A percentile compares a stretch with the other conserved stretches of the same genome.
phyloP scores from a whole-genome alignment of 1,140 invertebrate species.

The Xylocopa sonorina region DNA sequence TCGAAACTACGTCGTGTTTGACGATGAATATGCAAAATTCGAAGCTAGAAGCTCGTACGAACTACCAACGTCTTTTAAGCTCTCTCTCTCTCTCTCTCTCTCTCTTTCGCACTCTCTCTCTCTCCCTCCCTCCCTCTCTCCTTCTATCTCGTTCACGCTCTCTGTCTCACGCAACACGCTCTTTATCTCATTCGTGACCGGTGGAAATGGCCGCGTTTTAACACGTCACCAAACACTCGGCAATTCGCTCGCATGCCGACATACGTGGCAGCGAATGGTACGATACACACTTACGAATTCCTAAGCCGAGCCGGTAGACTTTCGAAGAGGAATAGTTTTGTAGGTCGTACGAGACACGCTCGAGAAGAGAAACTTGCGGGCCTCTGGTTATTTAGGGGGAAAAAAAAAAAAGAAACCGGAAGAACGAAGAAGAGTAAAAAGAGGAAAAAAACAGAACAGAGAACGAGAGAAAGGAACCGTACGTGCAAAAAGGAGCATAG shows the following conservation, averaged over 20 bases:
- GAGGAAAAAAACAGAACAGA: too few relatives aligned
- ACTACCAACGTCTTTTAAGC: conserved; percentile 12
- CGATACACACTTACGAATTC: conserved; percentile 43
- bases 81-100: conserved; percentile 8
- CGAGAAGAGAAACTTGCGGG: neutral
- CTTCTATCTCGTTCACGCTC: conserved; percentile 39
- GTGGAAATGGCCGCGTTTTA: conserved; percentile 71
- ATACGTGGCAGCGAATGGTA: conserved; percentile 40
- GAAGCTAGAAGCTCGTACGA: neutral
- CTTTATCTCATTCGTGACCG: conserved; percentile 44
- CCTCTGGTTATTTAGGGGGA: neutral
- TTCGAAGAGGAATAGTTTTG: neutral
- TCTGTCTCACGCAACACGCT: conserved; percentile 38
- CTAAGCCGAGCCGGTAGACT: neutral
- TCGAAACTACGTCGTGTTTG: neutral
- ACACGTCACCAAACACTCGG: conserved; percentile 75
- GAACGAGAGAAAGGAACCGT: neutral
- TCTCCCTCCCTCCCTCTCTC: conserved; percentile 23
- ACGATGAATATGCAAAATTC: conserved; percentile 23
- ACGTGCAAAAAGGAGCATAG: neutral
- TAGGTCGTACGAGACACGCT: conserved; percentile 2
- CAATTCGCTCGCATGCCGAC: conserved; percentile 50
- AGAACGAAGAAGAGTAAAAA: too few relatives aligned
- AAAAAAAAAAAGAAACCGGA: neutral
- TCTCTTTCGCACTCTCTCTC: neutral